Conservation (phyloP, 2,888 invertebrate species). For the Carterocephalus palaemon region DNA sequence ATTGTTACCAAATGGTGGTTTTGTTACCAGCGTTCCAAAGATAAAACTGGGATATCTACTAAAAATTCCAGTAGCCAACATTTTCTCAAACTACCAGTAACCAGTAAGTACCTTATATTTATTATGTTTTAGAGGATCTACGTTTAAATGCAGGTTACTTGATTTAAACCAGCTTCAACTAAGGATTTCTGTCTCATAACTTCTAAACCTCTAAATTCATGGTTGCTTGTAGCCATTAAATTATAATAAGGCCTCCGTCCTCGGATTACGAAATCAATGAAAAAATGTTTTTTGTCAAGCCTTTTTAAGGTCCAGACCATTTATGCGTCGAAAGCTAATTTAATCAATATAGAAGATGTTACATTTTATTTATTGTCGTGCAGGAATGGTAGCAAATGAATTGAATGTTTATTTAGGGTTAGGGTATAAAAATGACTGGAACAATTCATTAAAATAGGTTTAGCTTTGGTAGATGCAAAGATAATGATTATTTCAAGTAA, state of each 20-base stretch:
- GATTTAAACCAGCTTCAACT: slow-evolving; percentile 30
- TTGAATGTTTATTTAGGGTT: slow-evolving; percentile 5
- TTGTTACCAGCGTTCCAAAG: too few species aligned
- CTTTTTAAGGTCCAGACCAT: slow-evolving; percentile 21
- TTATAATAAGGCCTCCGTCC: slow-evolving; percentile 34
- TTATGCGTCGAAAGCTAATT: slow-evolving; percentile 22
- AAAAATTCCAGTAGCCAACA: background rate
- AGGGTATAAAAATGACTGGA: background rate
- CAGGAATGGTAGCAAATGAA: background rate
- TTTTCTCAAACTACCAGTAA: background rate
- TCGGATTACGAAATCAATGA: slow-evolving; percentile 21
- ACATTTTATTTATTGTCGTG: slow-evolving; percentile 11
- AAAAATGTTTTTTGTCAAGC: slow-evolving; percentile 19
- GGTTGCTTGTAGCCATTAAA: slow-evolving; percentile 34
- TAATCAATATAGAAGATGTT: slow-evolving; percentile 17
- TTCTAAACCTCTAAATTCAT: slow-evolving; percentile 34
- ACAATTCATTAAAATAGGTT: background rate
- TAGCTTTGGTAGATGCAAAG: too few species aligned
- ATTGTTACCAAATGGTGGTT: too few species aligned
- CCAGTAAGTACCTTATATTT: slow-evolving; percentile 4
- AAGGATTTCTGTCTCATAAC: slow-evolving; percentile 28
- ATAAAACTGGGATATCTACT: too few species aligned
- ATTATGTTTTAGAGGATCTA: background rate
- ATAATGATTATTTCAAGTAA: too few species aligned
- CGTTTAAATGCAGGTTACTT: slow-evolving; percentile 3